Conservation (phyloP, 2,797 vertebrate species). For the Amphiprion clarkii region DNA sequence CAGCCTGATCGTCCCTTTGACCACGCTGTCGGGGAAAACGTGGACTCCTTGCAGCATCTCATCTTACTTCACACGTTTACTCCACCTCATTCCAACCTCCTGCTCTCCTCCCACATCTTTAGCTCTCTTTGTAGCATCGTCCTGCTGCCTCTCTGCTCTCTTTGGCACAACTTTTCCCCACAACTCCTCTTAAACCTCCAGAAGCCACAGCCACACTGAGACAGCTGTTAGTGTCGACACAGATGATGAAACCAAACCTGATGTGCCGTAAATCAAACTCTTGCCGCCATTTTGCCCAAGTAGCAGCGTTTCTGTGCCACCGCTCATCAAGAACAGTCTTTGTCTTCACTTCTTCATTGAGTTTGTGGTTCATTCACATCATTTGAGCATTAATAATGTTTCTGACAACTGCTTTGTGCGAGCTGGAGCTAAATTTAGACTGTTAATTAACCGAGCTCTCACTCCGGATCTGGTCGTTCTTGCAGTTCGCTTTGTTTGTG, state of each 20-base stretch:
- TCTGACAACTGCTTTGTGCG: slow-evolving; percentile 54
- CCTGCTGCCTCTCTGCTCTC: slow-evolving; percentile 3
- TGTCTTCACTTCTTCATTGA: slow-evolving; percentile 7
- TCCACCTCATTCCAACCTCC: slow-evolving; percentile 37
- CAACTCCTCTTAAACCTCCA: slow-evolving; percentile 23
- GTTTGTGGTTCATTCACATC: slow-evolving; percentile 52
- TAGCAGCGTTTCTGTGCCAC: neutral
- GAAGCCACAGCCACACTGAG: slow-evolving; percentile 32
- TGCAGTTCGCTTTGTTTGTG: slow-evolving; percentile 63
- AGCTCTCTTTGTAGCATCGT: slow-evolving; percentile 31
- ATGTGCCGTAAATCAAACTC: neutral
- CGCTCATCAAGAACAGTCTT: neutral
- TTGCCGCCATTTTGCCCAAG: neutral
- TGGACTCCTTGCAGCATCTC: slow-evolving; percentile 47
- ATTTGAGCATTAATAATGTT: slow-evolving; percentile 50
- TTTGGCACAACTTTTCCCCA: neutral
- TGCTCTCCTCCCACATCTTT: slow-evolving; percentile 31
- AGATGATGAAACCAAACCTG: slow-evolving; percentile 9
- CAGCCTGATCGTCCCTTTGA: slow-evolving; percentile 28
- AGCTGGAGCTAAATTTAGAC: slow-evolving; percentile 71
- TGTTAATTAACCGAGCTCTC: slow-evolving; percentile 70
- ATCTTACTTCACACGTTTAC: slow-evolving; percentile 33
- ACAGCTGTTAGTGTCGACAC: slow-evolving; percentile 18
- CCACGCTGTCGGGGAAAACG: slow-evolving; percentile 19
- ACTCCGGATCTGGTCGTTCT: slow-evolving; percentile 52